Evolutionary conservation across 2,797 vertebrate species (phyloP), one percentile per base, ranked within the genome.

Genomic region (Poeciliopsis turneri): DNA sequence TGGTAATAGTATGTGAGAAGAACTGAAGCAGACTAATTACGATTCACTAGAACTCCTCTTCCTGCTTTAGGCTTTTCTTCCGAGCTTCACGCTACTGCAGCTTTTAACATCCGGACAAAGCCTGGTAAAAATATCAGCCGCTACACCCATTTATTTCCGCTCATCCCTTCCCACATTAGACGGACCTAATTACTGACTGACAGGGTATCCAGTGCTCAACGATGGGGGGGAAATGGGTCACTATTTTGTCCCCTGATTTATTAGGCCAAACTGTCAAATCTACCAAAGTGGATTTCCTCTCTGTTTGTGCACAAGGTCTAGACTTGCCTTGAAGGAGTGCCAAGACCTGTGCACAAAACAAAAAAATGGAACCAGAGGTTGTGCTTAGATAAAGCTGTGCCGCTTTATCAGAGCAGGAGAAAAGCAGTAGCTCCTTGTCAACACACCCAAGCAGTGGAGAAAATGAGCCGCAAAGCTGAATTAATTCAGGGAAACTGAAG

Each of bases 401-500:
- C 49, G 87, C 82, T 89, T 91, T 89, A 93, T 92, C 90, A 80
- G 88, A 82, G 86, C 69, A 3, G 59, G 77, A 76, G 83, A 80
- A 89, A 88, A 88, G 88, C 84, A 71, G 74, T 72, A 85, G 86
- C 89, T 89, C 78, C 88, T 87, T 92, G 90, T 93, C 91, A 94
- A 90, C 90, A 88, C 83, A 87, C 84, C 83, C 86, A 76, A 88
- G 88, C 84, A 71, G 45, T 64, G 88, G 72, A 89, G 87, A 92
- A 93, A 93, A 91, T 88, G 87, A 93, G 88, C 88, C 46, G 85
- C 92, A 95, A 92, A 94, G 92, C 93, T 94, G 93, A 95, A 93
- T 94, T 93, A 92, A 94, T 94, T 92, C 89, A 88, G 85, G 86
- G 91, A 91, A 94, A 94, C 84, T 89, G 92, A 93, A 90, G 92